Conservation (phyloP, 2,888 invertebrate genomes). For the Dolomedes plantarius region DNA sequence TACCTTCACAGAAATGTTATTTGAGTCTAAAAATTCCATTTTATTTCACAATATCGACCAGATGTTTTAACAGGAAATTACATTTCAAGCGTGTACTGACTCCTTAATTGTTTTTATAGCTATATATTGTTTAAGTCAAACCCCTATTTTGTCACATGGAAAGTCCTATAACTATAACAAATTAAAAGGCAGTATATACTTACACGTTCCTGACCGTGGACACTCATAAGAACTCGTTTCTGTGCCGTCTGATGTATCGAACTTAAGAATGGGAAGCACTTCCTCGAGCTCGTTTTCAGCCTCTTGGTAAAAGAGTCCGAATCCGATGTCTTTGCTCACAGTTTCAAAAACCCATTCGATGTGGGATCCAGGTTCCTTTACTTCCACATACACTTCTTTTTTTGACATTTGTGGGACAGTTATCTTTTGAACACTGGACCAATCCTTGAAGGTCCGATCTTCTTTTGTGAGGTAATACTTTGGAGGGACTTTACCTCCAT, state of each 20-base stretch:
- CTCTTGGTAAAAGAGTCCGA: slow-evolving; percentile 19
- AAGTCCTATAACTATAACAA: too few species aligned
- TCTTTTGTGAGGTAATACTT: slow-evolving; percentile 26
- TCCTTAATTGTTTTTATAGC: too few species aligned
- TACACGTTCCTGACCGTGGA: slow-evolving; percentile 35
- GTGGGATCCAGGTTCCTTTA: slow-evolving; percentile 12
- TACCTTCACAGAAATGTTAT: too few species aligned
- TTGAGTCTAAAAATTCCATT: too few species aligned
- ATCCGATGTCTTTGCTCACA: slow-evolving; percentile 21
- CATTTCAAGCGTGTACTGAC: too few species aligned
- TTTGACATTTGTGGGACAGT: background rate
- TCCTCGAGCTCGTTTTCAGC: background rate
- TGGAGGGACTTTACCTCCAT: slow-evolving; percentile 32
- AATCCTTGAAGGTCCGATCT: background rate
- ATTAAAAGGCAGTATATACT: too few species aligned
- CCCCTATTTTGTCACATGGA: too few species aligned
- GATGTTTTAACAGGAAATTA: too few species aligned
- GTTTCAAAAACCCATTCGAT: slow-evolving; percentile 42
- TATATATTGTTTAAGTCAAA: too few species aligned
- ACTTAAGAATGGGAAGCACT: slow-evolving; percentile 25
- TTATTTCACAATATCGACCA: too few species aligned
- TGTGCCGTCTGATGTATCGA: slow-evolving; percentile 8
- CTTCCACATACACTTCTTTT: background rate
- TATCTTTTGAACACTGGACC: background rate
- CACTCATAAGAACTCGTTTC: slow-evolving; percentile 22